phyloP scores from a whole-genome alignment of 2,113 vertebrate species.

The Notarius quadriscutis region DNA sequence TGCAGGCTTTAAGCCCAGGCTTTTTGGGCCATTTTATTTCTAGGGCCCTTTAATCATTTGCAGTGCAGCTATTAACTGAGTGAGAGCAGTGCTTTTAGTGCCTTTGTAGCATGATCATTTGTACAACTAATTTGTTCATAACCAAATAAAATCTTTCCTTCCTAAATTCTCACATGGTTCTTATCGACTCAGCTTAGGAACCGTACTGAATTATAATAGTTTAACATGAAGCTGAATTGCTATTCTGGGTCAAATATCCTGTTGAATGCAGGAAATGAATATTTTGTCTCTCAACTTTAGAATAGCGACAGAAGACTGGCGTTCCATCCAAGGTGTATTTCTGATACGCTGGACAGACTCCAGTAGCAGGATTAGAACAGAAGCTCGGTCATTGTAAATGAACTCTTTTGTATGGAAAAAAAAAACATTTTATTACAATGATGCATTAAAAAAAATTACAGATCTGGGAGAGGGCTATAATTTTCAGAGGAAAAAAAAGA shows the following conservation, averaged over 20 bases:
- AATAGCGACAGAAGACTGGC: not conserved
- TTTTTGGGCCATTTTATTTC: slow-evolving; percentile 25
- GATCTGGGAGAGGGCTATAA: too few relatives aligned
- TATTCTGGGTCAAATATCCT: not conserved
- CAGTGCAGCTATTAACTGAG: slow-evolving; percentile 11
- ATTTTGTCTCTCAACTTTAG: not conserved
- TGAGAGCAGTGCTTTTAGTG: slow-evolving; percentile 29
- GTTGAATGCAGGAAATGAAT: slow-evolving; percentile 31
- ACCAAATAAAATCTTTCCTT: not conserved
- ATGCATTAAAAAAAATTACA: too few relatives aligned
- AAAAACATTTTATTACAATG: too few relatives aligned
- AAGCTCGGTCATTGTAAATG: not conserved
- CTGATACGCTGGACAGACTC: not conserved
- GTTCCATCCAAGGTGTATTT: not conserved
- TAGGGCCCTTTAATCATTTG: slow-evolving; percentile 34
- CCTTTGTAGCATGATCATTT: slow-evolving; percentile 32
- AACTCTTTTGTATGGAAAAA: not conserved
- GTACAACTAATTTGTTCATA: not conserved
- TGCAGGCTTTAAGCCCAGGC: slow-evolving; percentile 1
- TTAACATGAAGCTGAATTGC: not conserved
- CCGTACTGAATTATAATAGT: not conserved
- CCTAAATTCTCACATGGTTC: not conserved
- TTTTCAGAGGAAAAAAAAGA: too few relatives aligned
- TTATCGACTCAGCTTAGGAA: not conserved
- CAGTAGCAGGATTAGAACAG: not conserved